A percentile compares a stretch with the other conserved stretches of the same genome.
phyloP scores from a whole-genome alignment of 2,113 vertebrate genomes.

The Drymodes brunneopygia region DNA sequence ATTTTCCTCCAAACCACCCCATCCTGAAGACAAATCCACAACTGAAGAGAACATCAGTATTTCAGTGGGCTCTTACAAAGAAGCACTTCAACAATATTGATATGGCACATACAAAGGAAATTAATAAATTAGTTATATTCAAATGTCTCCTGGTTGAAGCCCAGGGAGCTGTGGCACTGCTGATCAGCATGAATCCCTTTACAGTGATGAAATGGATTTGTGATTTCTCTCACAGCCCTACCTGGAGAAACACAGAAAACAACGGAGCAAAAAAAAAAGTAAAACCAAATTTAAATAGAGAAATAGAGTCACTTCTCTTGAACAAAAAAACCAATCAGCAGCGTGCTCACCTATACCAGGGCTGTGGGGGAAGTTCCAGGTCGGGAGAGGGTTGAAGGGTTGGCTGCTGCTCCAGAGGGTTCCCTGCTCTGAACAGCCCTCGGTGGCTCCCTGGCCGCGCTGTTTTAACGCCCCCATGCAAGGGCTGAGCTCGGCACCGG shows the following conservation, averaged over 20 bases:
- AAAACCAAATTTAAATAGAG: background rate
- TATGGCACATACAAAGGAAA: background rate
- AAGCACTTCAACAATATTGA: too few relatives aligned
- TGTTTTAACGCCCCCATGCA: background rate
- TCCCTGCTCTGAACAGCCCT: background rate
- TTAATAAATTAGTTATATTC: background rate
- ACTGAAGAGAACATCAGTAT: background rate
- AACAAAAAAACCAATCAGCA: background rate
- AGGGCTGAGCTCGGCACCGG: accelerated
- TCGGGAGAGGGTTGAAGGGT: background rate
- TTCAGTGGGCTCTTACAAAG: background rate
- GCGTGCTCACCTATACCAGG: background rate
- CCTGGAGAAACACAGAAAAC: background rate
- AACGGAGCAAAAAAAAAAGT: background rate
- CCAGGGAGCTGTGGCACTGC: background rate
- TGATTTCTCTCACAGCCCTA: background rate
- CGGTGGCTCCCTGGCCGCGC: background rate
- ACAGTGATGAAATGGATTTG: accelerated
- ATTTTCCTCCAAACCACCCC: background rate
- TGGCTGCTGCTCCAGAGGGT: too few relatives aligned
- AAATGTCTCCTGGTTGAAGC: background rate
- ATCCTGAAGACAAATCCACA: background rate
- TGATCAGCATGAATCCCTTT: background rate
- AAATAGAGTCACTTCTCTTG: accelerated
- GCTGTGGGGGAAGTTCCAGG: background rate